Base-by-base conservation (phyloP, 2,888 invertebrate genomes). In the Melanotus villosus region DNA sequence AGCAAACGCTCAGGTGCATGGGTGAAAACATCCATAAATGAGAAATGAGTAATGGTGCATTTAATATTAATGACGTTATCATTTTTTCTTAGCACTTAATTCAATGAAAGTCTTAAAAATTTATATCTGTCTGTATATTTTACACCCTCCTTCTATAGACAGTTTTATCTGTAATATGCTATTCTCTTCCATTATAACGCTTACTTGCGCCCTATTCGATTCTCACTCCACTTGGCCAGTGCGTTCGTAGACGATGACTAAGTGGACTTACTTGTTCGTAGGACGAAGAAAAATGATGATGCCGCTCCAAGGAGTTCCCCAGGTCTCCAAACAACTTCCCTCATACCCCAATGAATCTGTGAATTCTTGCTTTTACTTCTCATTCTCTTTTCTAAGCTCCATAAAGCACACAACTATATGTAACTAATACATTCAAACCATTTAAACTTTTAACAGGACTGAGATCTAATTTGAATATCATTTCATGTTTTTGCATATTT, bases 281-380 rank as follows among this genome's bases (percentile, higher is more conserved):
- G 81, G 86, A 86, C 85, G 84, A 84, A 85, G 86, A 86, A 84
- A 86, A 86, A 86, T 86, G 85, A 85, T 84, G 85, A 85, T 85
- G 84, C 84, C 83, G 83, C 84, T 83, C 57, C 71, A 82, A 83
- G 81, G 80, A 83, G 80, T 82, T 81, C 80, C 81, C 81, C 74
- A 78, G 80, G 80, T 81, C 81, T 81, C 80, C 74, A 75, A 72
- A 76, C 81, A 79, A 80, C 80, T 79, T 80, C 80, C 79, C 80
- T 80, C 78, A 71, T 79, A 76, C 80, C 75, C 79, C 76, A 78
- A 76, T 75, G 76, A 79, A 79, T 76, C 78, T 76, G 77, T 60
- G 79, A 78, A 79, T 80, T 81, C 79, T 80, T 81, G 78, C 80
- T 80, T 80, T 78, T 77, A 76, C 65, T 79, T 76, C 77, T 73